Base-by-base conservation (phyloP, 2,888 invertebrate species). In the Nymphalis urticae region DNA sequence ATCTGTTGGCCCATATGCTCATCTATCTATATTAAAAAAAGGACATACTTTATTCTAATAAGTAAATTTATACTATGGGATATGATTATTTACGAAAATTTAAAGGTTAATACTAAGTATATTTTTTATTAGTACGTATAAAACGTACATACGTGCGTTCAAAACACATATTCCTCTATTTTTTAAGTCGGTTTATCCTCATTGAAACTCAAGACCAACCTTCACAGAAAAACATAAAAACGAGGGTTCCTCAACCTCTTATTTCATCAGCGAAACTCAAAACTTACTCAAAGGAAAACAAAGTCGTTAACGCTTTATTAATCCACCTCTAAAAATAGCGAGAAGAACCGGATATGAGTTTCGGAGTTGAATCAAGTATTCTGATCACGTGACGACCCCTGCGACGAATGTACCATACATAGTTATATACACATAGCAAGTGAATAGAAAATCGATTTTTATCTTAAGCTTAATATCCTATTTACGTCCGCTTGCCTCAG, bases 301-400 rank as follows among this genome's bases (percentile, higher is more conserved):
- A 36, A 62, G 58, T 54, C 48, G 50, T 51, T 47, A 68, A 36
- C 48, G 64, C n/a, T 47, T 48, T 71, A 71, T 71, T 73, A 73
- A 71, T 68, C 68, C 72, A 54, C 47, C 61, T 58, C 76, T 80
- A 81, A 81, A 81, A 81, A 81, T 81, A 80, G 69, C 72, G 68
- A 78, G 56, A 59, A 48, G 48, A 50, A 68, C 80, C 85, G 88
- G 87, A 87, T 87, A 87, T 87, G 84, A 88, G 84, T 81, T 82
- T 79, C 77, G 78, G 77, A 64, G 69, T 53, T 58, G 74, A 54
- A 85, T 87, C 83, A 77, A 69, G 76, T 71, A 88, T 87, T 80
- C 88, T 56, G 62, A 24, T 36, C 86, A 83, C 85, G 87, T 75
- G 69, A 75, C 79, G 75, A 79, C 81, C 80, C 79, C 76, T 74